phyloP scores from a whole-genome alignment of 2,888 invertebrate genomes.

The Aspidiotus rigidus region DNA sequence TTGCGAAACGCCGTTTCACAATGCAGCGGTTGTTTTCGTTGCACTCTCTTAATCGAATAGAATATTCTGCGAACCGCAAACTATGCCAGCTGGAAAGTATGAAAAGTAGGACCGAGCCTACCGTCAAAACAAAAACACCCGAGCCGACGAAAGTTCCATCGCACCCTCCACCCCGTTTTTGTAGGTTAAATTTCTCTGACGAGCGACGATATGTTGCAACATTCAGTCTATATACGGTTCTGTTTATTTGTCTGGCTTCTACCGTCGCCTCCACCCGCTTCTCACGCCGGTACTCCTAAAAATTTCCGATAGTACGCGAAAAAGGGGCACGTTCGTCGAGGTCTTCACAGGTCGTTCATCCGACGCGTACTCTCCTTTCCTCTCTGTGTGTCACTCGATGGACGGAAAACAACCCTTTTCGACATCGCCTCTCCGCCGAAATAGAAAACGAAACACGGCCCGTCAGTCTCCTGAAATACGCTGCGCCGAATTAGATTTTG shows the following conservation, averaged over 20 bases:
- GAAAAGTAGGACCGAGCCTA: neutral
- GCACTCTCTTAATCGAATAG: too few relatives aligned
- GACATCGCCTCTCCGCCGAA: slow-evolving; percentile 2
- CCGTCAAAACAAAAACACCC: neutral
- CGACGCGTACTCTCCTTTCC: slow-evolving; percentile 14
- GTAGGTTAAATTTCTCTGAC: neutral
- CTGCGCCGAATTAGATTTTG: neutral
- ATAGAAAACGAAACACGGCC: slow-evolving; percentile 4
- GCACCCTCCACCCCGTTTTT: neutral
- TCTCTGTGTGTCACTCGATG: neutral
- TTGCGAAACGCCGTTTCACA: too few relatives aligned
- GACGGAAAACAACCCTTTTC: neutral
- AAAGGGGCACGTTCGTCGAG: slow-evolving; percentile 27
- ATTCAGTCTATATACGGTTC: neutral
- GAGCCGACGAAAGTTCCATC: neutral
- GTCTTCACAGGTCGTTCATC: slow-evolving; percentile 29
- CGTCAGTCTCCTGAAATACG: slow-evolving; percentile 3
- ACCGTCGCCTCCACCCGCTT: slow-evolving; percentile 1
- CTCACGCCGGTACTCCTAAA: neutral
- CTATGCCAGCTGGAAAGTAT: too few relatives aligned
- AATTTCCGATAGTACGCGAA: neutral
- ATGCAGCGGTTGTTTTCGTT: too few relatives aligned
- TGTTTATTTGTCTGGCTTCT: slow-evolving; percentile 16
- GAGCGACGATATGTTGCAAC: neutral
- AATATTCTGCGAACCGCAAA: too few relatives aligned